A percentile compares a stretch with the other conserved stretches of the same genome.
Evolutionary conservation across 2,888 invertebrate species (phyloP).

Genomic region (Dolichomitus sp.): DNA sequence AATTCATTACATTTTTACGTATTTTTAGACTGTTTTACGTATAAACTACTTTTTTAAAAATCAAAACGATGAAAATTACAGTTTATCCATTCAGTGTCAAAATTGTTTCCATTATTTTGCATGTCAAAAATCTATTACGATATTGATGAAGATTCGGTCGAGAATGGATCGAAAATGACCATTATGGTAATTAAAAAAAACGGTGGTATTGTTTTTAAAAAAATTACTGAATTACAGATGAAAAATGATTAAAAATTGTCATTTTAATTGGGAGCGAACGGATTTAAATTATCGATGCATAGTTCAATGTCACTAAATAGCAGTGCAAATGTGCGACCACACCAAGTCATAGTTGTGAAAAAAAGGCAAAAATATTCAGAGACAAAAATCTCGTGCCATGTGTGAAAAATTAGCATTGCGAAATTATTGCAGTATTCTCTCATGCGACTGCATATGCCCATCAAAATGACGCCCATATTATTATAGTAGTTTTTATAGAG

Average conservation of each 20-base stretch:
- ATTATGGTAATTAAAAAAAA: neutral
- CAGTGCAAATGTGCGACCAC: slow-evolving; percentile 46
- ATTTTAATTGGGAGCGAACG: neutral
- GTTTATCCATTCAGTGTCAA: too few relatives aligned
- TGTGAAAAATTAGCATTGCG: slow-evolving; percentile 28
- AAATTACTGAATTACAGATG: too few relatives aligned
- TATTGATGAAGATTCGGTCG: neutral
- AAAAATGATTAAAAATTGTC: too few relatives aligned
- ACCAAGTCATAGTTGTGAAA: slow-evolving; percentile 42
- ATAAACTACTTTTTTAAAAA: too few relatives aligned
- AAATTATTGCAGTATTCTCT: slow-evolving; percentile 6
- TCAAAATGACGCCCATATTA: slow-evolving; percentile 40
- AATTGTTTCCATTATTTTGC: neutral
- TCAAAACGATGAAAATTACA: too few relatives aligned
- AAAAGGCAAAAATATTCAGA: slow-evolving; percentile 10
- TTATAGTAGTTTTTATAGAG: neutral
- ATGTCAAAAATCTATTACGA: neutral
- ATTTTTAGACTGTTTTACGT: too few relatives aligned
- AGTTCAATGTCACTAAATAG: slow-evolving; percentile 13
- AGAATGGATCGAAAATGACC: neutral
- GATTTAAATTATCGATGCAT: neutral
- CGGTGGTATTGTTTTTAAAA: too few relatives aligned
- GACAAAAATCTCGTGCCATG: slow-evolving; percentile 33
- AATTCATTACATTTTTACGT: too few relatives aligned
- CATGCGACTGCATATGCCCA: slow-evolving; percentile 34